phyloP scores from a whole-genome alignment of 2,888 invertebrate species.

The Tanytarsus gracilentus region DNA sequence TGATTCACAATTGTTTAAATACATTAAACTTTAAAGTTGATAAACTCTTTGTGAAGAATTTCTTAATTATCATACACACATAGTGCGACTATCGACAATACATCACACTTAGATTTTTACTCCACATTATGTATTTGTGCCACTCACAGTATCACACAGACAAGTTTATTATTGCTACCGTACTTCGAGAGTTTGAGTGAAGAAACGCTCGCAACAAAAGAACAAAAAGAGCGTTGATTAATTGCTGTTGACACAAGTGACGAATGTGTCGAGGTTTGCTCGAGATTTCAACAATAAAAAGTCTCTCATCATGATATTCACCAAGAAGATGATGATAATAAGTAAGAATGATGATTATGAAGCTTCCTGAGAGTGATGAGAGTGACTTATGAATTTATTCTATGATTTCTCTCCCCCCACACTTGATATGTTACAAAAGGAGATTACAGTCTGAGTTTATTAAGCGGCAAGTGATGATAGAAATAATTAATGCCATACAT shows the following conservation, averaged over 20 bases:
- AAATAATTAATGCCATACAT: too few relatives aligned
- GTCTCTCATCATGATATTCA: neutral
- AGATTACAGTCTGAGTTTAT: too few relatives aligned
- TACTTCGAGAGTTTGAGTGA: too few relatives aligned
- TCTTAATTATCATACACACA: neutral
- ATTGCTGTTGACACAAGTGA: conserved; percentile 25
- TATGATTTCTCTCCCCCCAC: too few relatives aligned
- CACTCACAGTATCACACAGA: too few relatives aligned
- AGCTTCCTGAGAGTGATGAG: too few relatives aligned
- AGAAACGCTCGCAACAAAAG: neutral
- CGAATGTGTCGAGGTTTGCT: neutral
- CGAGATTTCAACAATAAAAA: conserved; percentile 23
- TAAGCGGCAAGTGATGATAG: too few relatives aligned
- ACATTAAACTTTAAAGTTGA: neutral
- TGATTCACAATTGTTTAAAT: neutral
- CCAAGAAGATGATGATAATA: conserved; percentile 9
- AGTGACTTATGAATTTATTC: too few relatives aligned
- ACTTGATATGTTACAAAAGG: too few relatives aligned
- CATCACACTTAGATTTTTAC: neutral
- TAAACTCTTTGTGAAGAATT: too few relatives aligned
- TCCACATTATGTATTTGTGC: too few relatives aligned
- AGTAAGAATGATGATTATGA: too few relatives aligned
- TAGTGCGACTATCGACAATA: neutral
- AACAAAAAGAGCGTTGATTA: conserved; percentile 27
- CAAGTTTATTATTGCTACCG: neutral